A percentile compares a stretch with the other conserved stretches of the same genome.
Conservation (phyloP, 2,888 invertebrate species). For the Nemotelus pantherinus region DNA sequence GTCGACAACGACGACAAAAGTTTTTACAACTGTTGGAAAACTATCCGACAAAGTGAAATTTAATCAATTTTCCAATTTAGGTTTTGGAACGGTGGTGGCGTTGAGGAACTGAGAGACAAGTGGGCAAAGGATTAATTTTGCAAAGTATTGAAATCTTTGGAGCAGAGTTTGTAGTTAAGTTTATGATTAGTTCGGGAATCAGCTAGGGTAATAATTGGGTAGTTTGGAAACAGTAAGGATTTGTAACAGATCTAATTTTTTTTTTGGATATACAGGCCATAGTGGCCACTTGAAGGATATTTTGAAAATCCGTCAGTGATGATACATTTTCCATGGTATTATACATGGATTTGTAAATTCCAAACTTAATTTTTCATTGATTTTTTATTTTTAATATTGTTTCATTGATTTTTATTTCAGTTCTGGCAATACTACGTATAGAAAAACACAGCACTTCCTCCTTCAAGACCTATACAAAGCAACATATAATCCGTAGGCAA, state of each 20-base stretch:
- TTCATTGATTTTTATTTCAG: no score
- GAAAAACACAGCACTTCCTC: neutral
- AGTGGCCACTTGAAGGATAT: no score
- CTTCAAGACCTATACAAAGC: neutral
- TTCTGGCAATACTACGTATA: neutral
- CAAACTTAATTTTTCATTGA: no score
- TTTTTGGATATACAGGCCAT: no score
- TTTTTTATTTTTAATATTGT: no score
- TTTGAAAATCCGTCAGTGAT: no score
- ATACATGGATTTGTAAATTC: no score
- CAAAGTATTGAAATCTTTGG: neutral
- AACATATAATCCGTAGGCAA: no score
- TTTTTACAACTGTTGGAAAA: constrained; percentile 12
- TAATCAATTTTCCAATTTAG: constrained; percentile 25
- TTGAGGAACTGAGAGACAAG: neutral
- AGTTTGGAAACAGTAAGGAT: neutral
- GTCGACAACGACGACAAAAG: neutral
- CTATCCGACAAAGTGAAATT: constrained; percentile 15
- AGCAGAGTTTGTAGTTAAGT: neutral
- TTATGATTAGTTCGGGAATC: neutral
- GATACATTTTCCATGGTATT: no score
- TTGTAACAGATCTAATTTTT: no score
- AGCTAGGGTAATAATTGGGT: neutral
- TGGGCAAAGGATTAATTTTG: neutral
- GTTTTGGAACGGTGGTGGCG: neutral